phyloP scores from a whole-genome alignment of 2,113 vertebrate species.

The Hippoglossus stenolepis region DNA sequence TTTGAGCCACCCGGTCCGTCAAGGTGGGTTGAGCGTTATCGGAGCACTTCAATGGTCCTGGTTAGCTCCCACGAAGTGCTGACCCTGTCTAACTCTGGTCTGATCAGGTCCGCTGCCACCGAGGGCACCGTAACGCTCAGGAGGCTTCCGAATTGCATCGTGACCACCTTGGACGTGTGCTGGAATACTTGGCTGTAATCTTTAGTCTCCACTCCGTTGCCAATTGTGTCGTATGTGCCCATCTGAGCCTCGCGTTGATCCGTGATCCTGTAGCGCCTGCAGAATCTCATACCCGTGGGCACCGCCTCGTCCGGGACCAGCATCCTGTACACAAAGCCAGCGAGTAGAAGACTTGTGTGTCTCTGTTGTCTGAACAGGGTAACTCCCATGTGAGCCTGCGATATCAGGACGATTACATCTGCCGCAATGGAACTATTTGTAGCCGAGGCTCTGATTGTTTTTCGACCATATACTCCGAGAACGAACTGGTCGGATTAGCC shows the following conservation, averaged over 20 bases:
- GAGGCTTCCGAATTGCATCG: conserved; percentile 17
- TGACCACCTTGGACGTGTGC: conserved; percentile 7
- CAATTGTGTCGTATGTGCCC: conserved; percentile 13
- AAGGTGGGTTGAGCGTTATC: conserved; percentile 16
- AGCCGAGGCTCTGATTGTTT: not conserved
- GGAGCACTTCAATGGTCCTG: conserved; percentile 2
- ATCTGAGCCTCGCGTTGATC: conserved; percentile 19
- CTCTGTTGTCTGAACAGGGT: conserved; percentile 18
- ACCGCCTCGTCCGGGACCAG: not conserved
- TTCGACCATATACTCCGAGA: not conserved
- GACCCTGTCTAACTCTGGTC: not conserved
- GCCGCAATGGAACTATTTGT: not conserved
- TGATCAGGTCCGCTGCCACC: not conserved
- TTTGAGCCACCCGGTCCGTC: not conserved
- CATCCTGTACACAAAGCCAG: conserved; percentile 14
- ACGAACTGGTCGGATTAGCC: not conserved
- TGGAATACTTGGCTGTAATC: conserved; percentile 24
- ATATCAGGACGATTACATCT: not conserved
- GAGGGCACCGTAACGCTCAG: not conserved
- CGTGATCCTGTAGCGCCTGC: conserved; percentile 5
- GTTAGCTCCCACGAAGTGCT: conserved; percentile 11
- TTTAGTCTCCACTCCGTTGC: conserved; percentile 11
- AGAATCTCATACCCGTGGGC: not conserved
- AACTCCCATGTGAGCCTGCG: conserved; percentile 12
- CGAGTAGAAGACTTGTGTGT: not conserved